Evolutionary conservation across 1,140 invertebrate species (phyloP).

Genomic region (Anthonomus grandis): DNA sequence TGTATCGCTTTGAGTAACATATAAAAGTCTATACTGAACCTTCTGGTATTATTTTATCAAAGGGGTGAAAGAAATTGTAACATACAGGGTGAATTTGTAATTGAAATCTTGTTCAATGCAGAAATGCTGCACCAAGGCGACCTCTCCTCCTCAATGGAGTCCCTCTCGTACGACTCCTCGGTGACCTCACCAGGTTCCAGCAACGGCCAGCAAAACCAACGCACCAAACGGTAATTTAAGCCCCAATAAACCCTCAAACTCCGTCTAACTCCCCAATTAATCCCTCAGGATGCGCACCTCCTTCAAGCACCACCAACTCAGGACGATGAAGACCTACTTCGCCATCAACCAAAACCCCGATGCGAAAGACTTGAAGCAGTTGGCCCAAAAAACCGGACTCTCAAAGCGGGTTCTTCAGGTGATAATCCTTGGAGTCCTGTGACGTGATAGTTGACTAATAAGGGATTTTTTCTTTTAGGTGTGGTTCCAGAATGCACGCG

Average conservation of each 20-base stretch:
- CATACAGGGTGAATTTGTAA: too few species aligned
- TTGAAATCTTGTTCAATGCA: too few species aligned
- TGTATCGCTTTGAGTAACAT: too few species aligned
- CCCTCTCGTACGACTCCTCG: conserved; percentile 68
- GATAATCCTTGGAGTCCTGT: conserved; percentile 34
- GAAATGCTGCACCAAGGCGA: conserved; percentile 71
- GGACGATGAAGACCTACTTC: conserved; percentile 97
- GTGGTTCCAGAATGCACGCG: conserved; percentile 97
- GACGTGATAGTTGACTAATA: background rate
- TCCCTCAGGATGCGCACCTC: conserved; percentile 75
- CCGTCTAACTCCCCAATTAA: too few species aligned
- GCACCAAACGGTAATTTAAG: conserved; percentile 70
- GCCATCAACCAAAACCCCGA: conserved; percentile 97
- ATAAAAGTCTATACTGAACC: too few species aligned
- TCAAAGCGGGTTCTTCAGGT: conserved; percentile 96
- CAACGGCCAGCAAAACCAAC: conserved; percentile 54
- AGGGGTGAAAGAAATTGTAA: too few species aligned
- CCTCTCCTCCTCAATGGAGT: conserved; percentile 74
- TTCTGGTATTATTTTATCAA: too few species aligned
- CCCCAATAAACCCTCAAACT: conserved; percentile 1
- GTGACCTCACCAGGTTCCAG: conserved; percentile 67
- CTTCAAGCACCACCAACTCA: conserved; percentile 95
- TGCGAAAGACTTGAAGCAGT: conserved; percentile 91
- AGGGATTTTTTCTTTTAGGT: conserved; percentile 63
- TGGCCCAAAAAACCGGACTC: conserved; percentile 94